Percentiles rank a stretch among this genome's conserved stretches.
Evolutionary conservation across 1,140 invertebrate species (phyloP).

Genomic region (Heliothis virescens): DNA sequence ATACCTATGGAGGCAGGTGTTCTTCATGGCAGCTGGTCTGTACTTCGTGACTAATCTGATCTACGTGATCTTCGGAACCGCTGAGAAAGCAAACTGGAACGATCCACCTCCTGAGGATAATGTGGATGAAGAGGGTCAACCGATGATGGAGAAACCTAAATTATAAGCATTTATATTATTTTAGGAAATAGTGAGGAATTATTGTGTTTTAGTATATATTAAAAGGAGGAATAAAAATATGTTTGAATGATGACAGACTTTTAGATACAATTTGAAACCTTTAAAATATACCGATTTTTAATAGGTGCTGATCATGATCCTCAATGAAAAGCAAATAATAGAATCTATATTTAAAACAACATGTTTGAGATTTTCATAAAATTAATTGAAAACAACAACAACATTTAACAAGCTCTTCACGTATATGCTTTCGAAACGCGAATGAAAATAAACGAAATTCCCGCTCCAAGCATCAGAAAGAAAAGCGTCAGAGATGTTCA

Average conservation of each 20-base stretch:
- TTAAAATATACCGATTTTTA: too few relatives aligned
- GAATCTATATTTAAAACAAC: too few relatives aligned
- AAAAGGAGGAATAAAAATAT: neutral
- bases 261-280: too few relatives aligned
- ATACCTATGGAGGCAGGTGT: constrained; percentile 88
- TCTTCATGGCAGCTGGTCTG: constrained; percentile 88
- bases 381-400: neutral
- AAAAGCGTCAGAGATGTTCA: constrained; percentile 19
- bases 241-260: too few relatives aligned
- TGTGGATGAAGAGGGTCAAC: constrained; percentile 48
- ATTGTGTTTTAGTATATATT: neutral
- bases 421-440: neutral
- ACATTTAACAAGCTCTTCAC: neutral
- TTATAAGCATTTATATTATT: neutral
- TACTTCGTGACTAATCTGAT: constrained; percentile 88
- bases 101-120: constrained; percentile 60
- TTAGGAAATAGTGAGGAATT: neutral
- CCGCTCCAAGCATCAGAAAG: neutral
- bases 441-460: constrained; percentile 7
- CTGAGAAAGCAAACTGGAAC: constrained; percentile 87
- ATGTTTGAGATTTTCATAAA: too few relatives aligned
- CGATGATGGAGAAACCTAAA: constrained; percentile 54
- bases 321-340: too few relatives aligned
- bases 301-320: too few relatives aligned
- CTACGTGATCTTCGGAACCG: constrained; percentile 87